Percentiles rank a stretch among this genome's conserved stretches.
phyloP scores from a whole-genome alignment of 2,797 vertebrate species.

The Potorous gilbertii region DNA sequence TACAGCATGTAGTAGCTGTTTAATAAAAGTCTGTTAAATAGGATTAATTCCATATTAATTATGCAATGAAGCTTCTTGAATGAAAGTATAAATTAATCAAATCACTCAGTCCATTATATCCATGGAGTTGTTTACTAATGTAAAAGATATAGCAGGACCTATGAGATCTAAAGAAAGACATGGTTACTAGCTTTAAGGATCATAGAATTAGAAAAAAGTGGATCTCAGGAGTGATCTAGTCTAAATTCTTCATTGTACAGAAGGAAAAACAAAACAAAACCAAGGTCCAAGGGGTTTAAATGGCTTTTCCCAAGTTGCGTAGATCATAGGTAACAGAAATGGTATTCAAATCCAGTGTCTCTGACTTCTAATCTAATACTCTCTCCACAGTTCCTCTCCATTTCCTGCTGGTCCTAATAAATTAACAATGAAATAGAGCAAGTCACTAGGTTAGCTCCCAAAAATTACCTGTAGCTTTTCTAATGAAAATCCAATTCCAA shows the following conservation, averaged over 20 bases:
- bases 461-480: not conserved
- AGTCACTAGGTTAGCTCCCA: not conserved
- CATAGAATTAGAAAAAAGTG: not conserved
- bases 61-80: slow-evolving; percentile 23
- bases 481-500: not conserved
- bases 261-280: not conserved
- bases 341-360: not conserved
- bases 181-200: not conserved
- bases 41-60: slow-evolving; percentile 26
- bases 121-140: not conserved
- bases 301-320: not conserved
- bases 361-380: not conserved
- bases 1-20: not conserved
- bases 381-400: not conserved
- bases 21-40: not conserved
- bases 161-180: not conserved
- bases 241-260: not conserved
- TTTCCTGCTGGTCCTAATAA: not conserved
- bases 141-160: not conserved
- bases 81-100: slow-evolving; percentile 44
- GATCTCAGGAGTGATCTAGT: not conserved
- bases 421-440: not conserved
- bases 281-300: not conserved
- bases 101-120: not conserved
- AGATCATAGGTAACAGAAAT: not conserved